Evolutionary conservation across 2,113 vertebrate species (phyloP), one percentile per base, ranked within the genome.

Genomic region (Diadophis punctatus): DNA sequence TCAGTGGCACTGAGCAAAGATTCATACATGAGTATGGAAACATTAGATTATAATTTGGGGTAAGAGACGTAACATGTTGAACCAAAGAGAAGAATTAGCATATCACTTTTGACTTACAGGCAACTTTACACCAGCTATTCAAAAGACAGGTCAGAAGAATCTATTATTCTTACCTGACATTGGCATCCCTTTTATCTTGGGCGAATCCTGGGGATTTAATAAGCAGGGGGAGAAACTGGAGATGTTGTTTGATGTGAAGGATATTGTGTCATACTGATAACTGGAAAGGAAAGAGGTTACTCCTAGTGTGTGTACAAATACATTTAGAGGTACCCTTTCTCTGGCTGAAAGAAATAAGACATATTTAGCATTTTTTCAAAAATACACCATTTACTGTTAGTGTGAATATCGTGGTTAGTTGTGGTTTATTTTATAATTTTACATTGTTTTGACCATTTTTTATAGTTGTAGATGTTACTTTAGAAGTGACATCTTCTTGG

Each of bases 191-290:
- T 60, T 93, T 96, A n/a, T 11, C 34, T 48, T 27, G 48, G 34
- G 46, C 1, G 80, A 4, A 55, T 4, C 95, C 51, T 95, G 85
- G 63, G 63, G 63, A 18, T 95, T 90, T 0, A 6, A 25, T 51
- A 80, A 94, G 43, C 98, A 98, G 2, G 93, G 95, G 5, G 94
- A 90, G 8, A 96, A 16, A 34, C 43, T 92, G 90, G 93, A 93
- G 23, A 89, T 96, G 93, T 97, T 97, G 49, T 18, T 84, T 58
- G 39, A 8, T 49, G 20, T 1, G 0, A 60, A 49, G 2, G 60
- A 52, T 85, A 95, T 0, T 93, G 95, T 85, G 74, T 98, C 96
- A 92, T 97, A 98, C 22, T 96, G 97, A 14, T 98, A 98, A 95
- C 98, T 98, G 91, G 90, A 94, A 96, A 91, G 63, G 96, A 30